phyloP scores from a whole-genome alignment of 2,888 invertebrate species.

The Reticulitermes lucifugus region DNA sequence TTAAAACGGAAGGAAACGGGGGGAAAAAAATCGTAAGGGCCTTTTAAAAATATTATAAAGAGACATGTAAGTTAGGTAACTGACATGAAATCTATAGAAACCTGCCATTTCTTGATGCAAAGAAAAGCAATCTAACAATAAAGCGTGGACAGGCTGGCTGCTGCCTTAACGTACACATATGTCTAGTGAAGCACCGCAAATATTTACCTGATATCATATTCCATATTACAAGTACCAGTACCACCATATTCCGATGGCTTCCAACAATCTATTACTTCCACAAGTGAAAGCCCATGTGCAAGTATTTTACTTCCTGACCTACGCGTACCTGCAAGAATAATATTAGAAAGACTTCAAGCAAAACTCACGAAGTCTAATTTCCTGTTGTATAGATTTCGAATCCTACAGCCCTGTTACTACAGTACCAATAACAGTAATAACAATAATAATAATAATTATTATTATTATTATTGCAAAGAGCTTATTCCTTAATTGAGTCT shows the following conservation, averaged over 20 bases:
- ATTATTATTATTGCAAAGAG: no score
- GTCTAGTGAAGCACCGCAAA: neutral
- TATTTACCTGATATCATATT: neutral
- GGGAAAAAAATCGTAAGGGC: conserved; percentile 8
- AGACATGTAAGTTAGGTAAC: conserved; percentile 13
- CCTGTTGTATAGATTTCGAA: no score
- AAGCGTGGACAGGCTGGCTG: neutral
- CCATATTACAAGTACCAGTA: neutral
- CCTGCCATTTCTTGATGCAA: conserved; percentile 20
- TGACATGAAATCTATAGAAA: conserved; percentile 46
- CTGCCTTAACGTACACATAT: conserved; percentile 12
- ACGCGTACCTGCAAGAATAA: no score
- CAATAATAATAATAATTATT: no score
- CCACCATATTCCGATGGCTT: neutral
- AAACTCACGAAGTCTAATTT: no score
- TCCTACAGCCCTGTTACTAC: no score
- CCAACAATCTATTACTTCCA: no score
- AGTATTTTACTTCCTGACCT: no score
- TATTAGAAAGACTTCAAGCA: no score
- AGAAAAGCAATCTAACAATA: conserved; percentile 3
- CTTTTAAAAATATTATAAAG: conserved; percentile 23
- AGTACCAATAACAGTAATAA: no score
- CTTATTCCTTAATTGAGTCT: no score
- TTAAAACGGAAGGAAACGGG: conserved; percentile 14
- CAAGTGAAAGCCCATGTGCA: no score